Base-by-base conservation (phyloP, 1,140 invertebrate species). In the Drosophila sp. region DNA sequence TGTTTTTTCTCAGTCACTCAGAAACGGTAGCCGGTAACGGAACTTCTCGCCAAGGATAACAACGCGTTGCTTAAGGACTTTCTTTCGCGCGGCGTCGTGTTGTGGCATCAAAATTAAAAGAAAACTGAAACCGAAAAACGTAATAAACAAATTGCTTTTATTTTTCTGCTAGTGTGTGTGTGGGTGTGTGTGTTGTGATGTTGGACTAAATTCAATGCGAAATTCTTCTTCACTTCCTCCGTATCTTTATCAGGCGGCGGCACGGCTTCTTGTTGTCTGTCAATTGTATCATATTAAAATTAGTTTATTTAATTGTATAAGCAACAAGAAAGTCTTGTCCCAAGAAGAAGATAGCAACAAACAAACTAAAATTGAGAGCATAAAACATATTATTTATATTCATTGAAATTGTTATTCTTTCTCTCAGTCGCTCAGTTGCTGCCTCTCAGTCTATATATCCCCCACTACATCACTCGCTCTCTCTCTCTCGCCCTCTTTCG, bases 281-380 rank as follows among this genome's bases (percentile, higher is more conserved):
- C 80, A 87, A 89, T 87, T 87, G 79, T 87, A 69, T 82, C 70
- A 72, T 73, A 82, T 87, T 79, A 68, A 82, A 71, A 79, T 65
- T 76, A 61, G 68, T 74, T 74, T 57, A 89, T 55, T 87, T 87
- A 76, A 87, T 86, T 86, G 63, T 72, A 38, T 29, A 76, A 70
- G 65, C 47, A 29, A 40, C 33, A 63, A 38, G 4, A 38, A 35
- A 23, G 3, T 32, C 44, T 11, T 3, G 4, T 50, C 54, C 58
- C 35, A 57, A 32, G 38, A 68, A 61, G 29, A 63, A 41, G 27
- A 64, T 60, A 40, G 57, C 55, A 75, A 41, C 47, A 74, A 64
- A 23, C 41, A 70, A 32, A 66, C 17, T 30, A 27, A 29, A 6
- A 8, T n/a, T 11, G 8, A 50, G 38, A 44, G 10, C 30, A 23